Evolutionary conservation across 1,140 invertebrate genomes (phyloP).

Genomic region (Aphidius ervi): DNA sequence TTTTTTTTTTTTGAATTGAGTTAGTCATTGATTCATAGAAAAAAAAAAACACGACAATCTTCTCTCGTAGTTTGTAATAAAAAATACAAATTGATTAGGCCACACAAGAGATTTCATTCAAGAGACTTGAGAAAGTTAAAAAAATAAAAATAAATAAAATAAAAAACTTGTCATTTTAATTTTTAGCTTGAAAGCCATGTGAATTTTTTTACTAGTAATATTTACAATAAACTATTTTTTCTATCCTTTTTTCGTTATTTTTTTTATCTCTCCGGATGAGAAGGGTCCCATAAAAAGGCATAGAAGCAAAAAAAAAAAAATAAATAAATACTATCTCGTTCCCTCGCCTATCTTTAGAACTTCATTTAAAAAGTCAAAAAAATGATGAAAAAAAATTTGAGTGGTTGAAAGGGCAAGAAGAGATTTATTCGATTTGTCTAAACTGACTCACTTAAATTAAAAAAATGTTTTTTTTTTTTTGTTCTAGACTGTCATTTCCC

Average conservation of each 20-base stretch:
- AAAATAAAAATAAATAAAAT: too few species aligned
- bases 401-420: slow-evolving; percentile 10
- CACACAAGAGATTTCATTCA: too few species aligned
- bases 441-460: not conserved
- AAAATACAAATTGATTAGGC: too few species aligned
- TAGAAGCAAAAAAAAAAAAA: slow-evolving; percentile 3
- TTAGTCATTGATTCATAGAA: too few species aligned
- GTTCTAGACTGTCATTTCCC: slow-evolving; percentile 70
- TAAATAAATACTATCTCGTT: too few species aligned
- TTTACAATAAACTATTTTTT: not conserved
- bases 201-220: not conserved
- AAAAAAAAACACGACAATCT: too few species aligned
- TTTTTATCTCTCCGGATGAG: not conserved
- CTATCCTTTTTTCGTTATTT: too few species aligned
- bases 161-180: not conserved
- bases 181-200: slow-evolving; percentile 7
- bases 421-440: slow-evolving; percentile 8
- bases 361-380: slow-evolving; percentile 2
- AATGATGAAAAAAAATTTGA: slow-evolving; percentile 8
- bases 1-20: too few species aligned
- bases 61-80: too few species aligned
- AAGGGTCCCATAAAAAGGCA: not conserved
- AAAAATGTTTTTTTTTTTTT: slow-evolving; percentile 27
- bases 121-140: too few species aligned
- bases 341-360: not conserved